These are phyloP conservation scores for Drosophila affinis DNA, from an alignment of 2,888 invertebrate genomes.

Conservation along the genomic window DNA sequence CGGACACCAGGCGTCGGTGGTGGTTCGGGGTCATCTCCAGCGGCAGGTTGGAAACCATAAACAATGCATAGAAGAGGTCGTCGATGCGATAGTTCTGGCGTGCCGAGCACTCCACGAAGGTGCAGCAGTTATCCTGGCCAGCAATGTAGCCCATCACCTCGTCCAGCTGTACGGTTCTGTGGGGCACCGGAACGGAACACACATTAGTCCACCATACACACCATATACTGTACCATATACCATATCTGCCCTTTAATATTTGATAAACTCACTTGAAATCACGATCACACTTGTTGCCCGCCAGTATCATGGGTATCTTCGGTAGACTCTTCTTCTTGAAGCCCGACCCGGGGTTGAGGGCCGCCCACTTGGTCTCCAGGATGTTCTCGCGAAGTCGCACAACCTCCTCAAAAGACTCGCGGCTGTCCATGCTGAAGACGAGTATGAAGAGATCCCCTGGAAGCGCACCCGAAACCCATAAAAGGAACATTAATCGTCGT, in stretches of 20 bases:
- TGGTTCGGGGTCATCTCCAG: conserved; percentile 95
- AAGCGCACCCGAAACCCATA: conserved; percentile 25
- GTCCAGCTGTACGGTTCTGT: conserved; percentile 90
- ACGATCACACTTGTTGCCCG: conserved; percentile 94
- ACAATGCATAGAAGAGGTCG: conserved; percentile 93
- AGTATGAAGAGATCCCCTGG: conserved; percentile 91
- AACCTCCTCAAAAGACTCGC: conserved; percentile 93
- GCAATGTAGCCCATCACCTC: conserved; percentile 91
- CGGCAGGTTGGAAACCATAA: conserved; percentile 92
- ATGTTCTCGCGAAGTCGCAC: conserved; percentile 92
- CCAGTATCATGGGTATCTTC: conserved; percentile 93
- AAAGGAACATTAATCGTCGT: conserved; percentile 51
- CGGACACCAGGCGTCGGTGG: conserved; percentile 91
- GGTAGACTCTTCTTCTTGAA: conserved; percentile 87
- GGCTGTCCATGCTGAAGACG: conserved; percentile 93
- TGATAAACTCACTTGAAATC: conserved; percentile 87
- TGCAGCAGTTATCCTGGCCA: conserved; percentile 90
- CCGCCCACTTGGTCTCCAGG: conserved; percentile 91
- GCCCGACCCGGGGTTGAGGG: conserved; percentile 86
- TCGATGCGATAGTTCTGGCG: conserved; percentile 92
- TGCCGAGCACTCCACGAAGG: conserved; percentile 93
- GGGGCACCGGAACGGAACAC: conserved; percentile 5
- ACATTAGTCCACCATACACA: neutral
- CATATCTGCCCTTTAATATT: neutral
- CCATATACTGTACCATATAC: too few species aligned